phyloP scores from a whole-genome alignment of 2,113 vertebrate genomes.

The Anoura caudifer region DNA sequence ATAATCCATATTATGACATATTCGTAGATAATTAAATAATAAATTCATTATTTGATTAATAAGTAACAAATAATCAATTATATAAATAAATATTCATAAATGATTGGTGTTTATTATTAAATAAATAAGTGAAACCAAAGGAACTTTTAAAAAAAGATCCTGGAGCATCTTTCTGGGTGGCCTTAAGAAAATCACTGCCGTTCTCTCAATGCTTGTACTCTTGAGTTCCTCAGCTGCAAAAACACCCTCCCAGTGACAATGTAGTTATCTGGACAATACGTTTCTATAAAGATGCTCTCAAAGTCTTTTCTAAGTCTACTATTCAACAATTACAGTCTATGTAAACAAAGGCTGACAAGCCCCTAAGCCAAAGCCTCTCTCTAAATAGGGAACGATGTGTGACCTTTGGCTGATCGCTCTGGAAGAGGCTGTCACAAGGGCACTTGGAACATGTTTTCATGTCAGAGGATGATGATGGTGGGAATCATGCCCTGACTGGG shows the following conservation, averaged over 20 bases:
- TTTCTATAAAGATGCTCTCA: not conserved
- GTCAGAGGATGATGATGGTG: not conserved
- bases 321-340: not conserved
- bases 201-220: not conserved
- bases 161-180: not conserved
- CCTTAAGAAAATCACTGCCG: not conserved
- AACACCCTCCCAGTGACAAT: not conserved
- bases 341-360: not conserved
- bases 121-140: not conserved
- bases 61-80: too few relatives aligned
- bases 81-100: too few relatives aligned
- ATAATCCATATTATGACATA: too few relatives aligned
- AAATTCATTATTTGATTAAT: too few relatives aligned
- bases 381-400: not conserved
- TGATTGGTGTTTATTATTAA: too few relatives aligned
- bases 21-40: too few relatives aligned
- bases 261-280: not conserved
- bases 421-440: not conserved
- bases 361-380: not conserved
- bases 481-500: too few relatives aligned
- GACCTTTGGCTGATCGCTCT: not conserved
- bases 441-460: not conserved
- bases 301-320: not conserved
- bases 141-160: not conserved
- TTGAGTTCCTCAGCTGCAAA: not conserved